These are phyloP conservation scores for Ganaspis sp. DNA, from an alignment of 1,140 invertebrate genomes.

Conservation along the genomic window DNA sequence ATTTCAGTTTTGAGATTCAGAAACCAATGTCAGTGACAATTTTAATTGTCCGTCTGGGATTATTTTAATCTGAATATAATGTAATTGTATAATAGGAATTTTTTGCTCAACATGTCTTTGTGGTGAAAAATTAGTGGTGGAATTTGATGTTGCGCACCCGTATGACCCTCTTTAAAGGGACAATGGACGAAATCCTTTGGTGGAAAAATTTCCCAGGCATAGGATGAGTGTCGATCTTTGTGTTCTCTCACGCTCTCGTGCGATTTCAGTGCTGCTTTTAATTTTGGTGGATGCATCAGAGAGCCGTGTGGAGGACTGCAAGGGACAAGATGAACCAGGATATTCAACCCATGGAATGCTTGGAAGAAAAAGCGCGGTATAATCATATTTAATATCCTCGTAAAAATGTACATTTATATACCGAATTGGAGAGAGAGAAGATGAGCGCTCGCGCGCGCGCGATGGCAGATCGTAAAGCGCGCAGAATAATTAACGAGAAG, in stretches of 20 bases:
- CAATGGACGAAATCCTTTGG: conserved; percentile 5
- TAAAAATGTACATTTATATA: conserved; percentile 53
- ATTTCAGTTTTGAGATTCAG: too few species aligned
- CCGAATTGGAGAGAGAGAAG: conserved; percentile 41
- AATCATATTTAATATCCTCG: conserved; percentile 58
- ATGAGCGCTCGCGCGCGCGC: conserved; percentile 29
- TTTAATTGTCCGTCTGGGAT: too few species aligned
- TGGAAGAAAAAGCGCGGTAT: conserved; percentile 49
- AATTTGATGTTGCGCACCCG: not conserved
- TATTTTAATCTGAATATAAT: too few species aligned
- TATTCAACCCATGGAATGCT: conserved; percentile 36
- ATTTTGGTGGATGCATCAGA: conserved; percentile 5
- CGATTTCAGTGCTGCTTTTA: conserved; percentile 14
- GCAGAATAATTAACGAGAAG: conserved; percentile 50
- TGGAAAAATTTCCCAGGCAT: not conserved
- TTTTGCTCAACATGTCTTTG: not conserved
- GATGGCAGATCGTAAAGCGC: conserved; percentile 44
- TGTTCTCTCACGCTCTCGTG: not conserved
- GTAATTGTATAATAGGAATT: not conserved
- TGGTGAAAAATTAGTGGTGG: not conserved
- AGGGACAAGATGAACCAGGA: conserved; percentile 12
- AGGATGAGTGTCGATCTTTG: not conserved
- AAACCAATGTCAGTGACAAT: too few species aligned
- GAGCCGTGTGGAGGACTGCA: not conserved
- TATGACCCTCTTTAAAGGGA: not conserved